phyloP scores from a whole-genome alignment of 2,888 invertebrate genomes.

The Pheosia tremula region DNA sequence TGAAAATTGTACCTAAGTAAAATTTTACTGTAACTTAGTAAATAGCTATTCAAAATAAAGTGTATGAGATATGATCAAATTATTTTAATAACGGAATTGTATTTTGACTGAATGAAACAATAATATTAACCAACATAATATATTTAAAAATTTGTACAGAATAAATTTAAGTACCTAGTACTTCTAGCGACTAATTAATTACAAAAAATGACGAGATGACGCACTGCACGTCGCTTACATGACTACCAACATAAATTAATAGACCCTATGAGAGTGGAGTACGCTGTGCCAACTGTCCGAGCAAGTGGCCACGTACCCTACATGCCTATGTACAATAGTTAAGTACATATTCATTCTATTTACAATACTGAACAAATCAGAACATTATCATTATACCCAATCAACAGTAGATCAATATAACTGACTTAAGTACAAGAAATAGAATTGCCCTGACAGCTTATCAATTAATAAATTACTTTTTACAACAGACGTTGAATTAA shows the following conservation, averaged over 20 bases:
- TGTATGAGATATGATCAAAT: conserved; percentile 3
- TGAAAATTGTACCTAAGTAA: not conserved
- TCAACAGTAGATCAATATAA: conserved; percentile 20
- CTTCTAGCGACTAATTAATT: conserved; percentile 52
- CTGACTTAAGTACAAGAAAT: conserved; percentile 28
- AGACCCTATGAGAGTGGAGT: conserved; percentile 20
- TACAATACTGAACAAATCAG: conserved; percentile 45
- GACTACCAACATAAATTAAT: conserved; percentile 49
- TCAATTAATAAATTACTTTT: conserved; percentile 16
- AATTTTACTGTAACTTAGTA: not conserved
- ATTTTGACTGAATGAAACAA: conserved; percentile 36
- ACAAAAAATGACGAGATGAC: conserved; percentile 61
- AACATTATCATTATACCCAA: conserved; percentile 19
- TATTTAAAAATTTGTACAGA: conserved; percentile 79
- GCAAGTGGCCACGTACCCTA: not conserved
- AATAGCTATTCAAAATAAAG: not conserved
- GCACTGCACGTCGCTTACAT: conserved; percentile 38
- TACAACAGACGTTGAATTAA: conserved; percentile 13
- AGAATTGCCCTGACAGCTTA: conserved; percentile 17
- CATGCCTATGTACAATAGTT: conserved; percentile 44
- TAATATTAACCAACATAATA: conserved; percentile 71
- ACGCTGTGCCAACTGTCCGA: not conserved
- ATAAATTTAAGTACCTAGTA: conserved; percentile 72
- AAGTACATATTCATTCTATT: conserved; percentile 41
- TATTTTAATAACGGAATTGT: conserved; percentile 5